A percentile compares a stretch with the other conserved stretches of the same genome.
phyloP scores from a whole-genome alignment of 1,140 invertebrate genomes.

The Heliconius congener region DNA sequence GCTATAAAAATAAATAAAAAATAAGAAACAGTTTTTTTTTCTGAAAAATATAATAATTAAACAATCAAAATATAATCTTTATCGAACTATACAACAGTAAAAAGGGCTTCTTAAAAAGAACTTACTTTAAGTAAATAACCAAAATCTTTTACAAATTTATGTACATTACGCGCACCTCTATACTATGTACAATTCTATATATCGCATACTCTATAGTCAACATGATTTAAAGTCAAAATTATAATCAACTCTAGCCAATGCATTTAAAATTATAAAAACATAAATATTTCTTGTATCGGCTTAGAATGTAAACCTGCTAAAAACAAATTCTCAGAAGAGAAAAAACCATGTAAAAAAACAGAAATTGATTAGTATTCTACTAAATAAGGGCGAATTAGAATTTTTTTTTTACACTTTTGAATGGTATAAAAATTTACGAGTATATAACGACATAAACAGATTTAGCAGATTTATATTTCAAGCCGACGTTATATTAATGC shows the following conservation, averaged over 20 bases:
- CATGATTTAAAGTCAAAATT: conserved; percentile 32
- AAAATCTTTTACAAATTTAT: conserved; percentile 55
- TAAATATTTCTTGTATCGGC: neutral
- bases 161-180: conserved; percentile 48
- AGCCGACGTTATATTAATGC: neutral
- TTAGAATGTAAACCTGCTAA: no score
- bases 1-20: conserved; percentile 1
- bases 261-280: conserved; percentile 61
- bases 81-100: conserved; percentile 80
- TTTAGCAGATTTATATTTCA: no score
- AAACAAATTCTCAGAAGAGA: no score
- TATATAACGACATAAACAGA: no score
- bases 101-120: conserved; percentile 62
- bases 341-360: no score
- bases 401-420: no score
- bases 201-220: conserved; percentile 33
- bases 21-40: conserved; percentile 46
- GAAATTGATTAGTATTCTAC: no score
- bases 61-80: conserved; percentile 79
- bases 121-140: conserved; percentile 57
- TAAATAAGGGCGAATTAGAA: no score
- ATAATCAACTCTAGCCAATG: conserved; percentile 9
- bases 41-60: conserved; percentile 78
- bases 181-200: conserved; percentile 87
- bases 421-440: no score